Evolutionary conservation across 2,888 invertebrate genomes (phyloP).

Genomic region (Dorcus hopei): DNA sequence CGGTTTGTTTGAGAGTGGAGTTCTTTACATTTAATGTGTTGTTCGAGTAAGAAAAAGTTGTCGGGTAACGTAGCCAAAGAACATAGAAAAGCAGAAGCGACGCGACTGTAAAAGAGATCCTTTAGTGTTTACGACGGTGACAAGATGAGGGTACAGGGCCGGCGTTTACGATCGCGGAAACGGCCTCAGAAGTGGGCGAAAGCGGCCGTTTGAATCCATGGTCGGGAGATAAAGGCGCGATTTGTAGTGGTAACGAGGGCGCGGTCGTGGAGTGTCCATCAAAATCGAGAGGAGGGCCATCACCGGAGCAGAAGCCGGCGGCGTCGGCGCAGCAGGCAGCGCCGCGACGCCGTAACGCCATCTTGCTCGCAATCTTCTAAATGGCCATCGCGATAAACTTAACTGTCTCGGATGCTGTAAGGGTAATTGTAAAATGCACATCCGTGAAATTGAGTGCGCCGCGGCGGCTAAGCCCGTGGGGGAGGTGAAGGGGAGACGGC

Average conservation of each 20-base stretch:
- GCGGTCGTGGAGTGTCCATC: conserved; percentile 51
- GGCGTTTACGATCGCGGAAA: conserved; percentile 14
- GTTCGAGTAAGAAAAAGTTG: no score
- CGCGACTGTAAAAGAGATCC: background rate
- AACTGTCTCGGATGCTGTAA: conserved; percentile 34
- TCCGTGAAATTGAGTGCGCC: conserved; percentile 39
- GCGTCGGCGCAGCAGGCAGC: conserved; percentile 35
- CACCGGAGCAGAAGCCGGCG: conserved; percentile 42
- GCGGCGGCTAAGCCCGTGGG: conserved; percentile 10
- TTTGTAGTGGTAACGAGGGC: conserved; percentile 47
- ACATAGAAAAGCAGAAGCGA: background rate
- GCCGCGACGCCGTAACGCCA: conserved; percentile 43
- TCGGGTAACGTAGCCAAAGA: no score
- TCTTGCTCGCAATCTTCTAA: conserved; percentile 33
- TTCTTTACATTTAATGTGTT: no score
- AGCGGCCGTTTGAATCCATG: conserved; percentile 29
- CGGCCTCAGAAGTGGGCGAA: conserved; percentile 6
- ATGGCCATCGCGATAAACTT: conserved; percentile 50
- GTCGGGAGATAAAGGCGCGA: conserved; percentile 43
- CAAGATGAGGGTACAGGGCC: background rate
- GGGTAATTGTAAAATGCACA: conserved; percentile 40
- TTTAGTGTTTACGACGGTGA: background rate
- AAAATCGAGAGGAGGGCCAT: conserved; percentile 51
- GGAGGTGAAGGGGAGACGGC: conserved; percentile 11
- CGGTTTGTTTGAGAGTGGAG: no score